Base-by-base conservation (phyloP, 1,140 invertebrate genomes). In the Myzus persicae region DNA sequence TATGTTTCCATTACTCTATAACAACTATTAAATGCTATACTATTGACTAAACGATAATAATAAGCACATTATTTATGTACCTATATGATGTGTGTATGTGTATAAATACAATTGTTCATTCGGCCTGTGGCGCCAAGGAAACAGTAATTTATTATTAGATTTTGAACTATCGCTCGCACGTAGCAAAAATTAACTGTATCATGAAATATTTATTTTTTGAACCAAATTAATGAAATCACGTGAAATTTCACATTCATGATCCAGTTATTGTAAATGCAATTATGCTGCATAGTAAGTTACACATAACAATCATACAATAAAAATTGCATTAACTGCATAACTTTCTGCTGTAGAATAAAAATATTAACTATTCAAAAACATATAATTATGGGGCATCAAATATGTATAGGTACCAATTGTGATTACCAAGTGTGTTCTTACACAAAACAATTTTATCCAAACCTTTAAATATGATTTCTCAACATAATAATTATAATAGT, bases 31-130 rank as follows among this genome's bases (percentile, higher is more conserved):
- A 76, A 76, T n/a, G n/a, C 36, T 20, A n/a, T n/a, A 76, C 59
- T n/a, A n/a, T 76, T 76, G 14, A 76, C n/a, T 76, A 76, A 76
- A n/a, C 59, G 59, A 76, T 76, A 76, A n/a, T 76, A n/a, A n/a
- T 76, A 76, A 76, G 36, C 6, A 36, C 18, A n/a, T 76, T 76
- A 76, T 76, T 76, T 76, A 76, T n/a, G 14, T n/a, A n/a, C 9
- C 54, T 2, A 0, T 4, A 51, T 51, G 7, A 51, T 24, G 48
- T 48, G 20, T 18, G 46, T 48, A 18, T 48, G 54, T 67, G 31
- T 67, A n/a, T 18, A 76, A 76, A 76, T 76, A n/a, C 31, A 76
- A 76, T 76, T 76, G 31, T 76, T 76, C 59, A 76, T 18, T n/a
- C 5, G 31, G 31, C 5, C 59, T n/a, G 31, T 18, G 59, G 59